Evolutionary conservation across 2,797 vertebrate genomes (phyloP), one percentile per base, ranked within the genome.

Genomic region (Cossypha dichroa): DNA sequence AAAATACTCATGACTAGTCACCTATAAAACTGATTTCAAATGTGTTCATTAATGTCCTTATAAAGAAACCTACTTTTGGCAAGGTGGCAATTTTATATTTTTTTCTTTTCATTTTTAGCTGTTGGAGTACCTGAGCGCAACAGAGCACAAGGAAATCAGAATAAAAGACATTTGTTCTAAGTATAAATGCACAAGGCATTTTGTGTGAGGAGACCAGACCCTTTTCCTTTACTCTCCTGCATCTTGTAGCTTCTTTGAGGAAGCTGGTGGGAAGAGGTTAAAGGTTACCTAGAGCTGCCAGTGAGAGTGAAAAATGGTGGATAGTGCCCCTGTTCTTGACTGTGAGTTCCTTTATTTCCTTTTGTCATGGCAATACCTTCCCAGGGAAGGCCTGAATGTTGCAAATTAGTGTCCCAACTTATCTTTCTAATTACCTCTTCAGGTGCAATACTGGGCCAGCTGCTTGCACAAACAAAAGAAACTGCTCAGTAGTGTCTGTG

Each of bases 251-350:
- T 92, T 92, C 97, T 97, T 97, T 97, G 91, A 97, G 91, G 60
- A 94, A 88, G 92, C 97, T 97, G 97, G 97, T 97, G 97, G 97
- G 97, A 97, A 97, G 94, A 97, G 97, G 96, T 97, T 97, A 97
- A 97, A 97, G 97, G 97, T 97, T 96, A 92, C 83, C 73, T 76
- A 79, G 93, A 96, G 95, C 97, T 97, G 96, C 95, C 96, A 97
- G 81, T 77, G 85, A 94, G 93, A 95, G 97, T 97, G 97, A 97
- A 97, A 97, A 97, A 97, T 97, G 90, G 95, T 95, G 94, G 96
- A 89, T 66, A 95, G 92, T 46, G 75, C 91, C 92, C 91, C 95
- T 94, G 95, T 88, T 97, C 94, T 95, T 94, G 92, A 91, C 94
- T 96, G 43, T 20, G 13, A 94, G 78, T 69, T 76, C 89, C 91